Evolutionary conservation across 2,113 vertebrate species (phyloP), one percentile per base, ranked within the genome.

Genomic region (Recurvirostra avosetta): DNA sequence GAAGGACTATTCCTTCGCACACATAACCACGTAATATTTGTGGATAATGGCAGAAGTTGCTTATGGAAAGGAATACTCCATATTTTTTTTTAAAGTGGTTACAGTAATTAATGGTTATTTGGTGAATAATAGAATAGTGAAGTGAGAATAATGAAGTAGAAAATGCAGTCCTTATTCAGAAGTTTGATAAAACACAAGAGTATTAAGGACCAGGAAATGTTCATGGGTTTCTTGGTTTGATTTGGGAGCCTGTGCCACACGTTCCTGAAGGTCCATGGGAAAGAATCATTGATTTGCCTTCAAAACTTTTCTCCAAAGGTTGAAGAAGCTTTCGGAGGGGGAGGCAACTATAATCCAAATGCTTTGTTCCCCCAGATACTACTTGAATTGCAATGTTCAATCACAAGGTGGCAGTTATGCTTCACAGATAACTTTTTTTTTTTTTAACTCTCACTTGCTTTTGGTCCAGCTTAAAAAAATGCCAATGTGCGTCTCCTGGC

Each of bases 401-500:
- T 92, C 84, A 96, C 88, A 96, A 97, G 91, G 90, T 87, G 83
- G 91, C 86, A 97, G 66, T 70, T 97, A 55, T 53, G 91, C 25
- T 91, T 91, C 71, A 94, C 74, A 78, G 52, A 88, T 89, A 12
- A 30, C 4, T 27, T 43, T 22, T 14, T 94, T 62, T 78, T 29
- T 29, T 6, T 45, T 45, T 45, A 43, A 15, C 5, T 10, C 21
- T 81, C 22, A 0, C 25, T 89, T 12, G 0, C 3, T 93, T 59
- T 80, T 21, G 2, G 29, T 58, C 36, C 15, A 49, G 43, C 43
- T 84, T 75, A 52, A 58, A 66, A 88, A 88, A 77, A 17, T 3
- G 3, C 15, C 32, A 23, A 3, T 5, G 4, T 34, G 21, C 18
- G 6, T 40, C 25, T 88, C 41, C 32, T 71, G 72, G 2, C 16